phyloP scores from a whole-genome alignment of 2,888 invertebrate genomes.

The Morpho deidamia region DNA sequence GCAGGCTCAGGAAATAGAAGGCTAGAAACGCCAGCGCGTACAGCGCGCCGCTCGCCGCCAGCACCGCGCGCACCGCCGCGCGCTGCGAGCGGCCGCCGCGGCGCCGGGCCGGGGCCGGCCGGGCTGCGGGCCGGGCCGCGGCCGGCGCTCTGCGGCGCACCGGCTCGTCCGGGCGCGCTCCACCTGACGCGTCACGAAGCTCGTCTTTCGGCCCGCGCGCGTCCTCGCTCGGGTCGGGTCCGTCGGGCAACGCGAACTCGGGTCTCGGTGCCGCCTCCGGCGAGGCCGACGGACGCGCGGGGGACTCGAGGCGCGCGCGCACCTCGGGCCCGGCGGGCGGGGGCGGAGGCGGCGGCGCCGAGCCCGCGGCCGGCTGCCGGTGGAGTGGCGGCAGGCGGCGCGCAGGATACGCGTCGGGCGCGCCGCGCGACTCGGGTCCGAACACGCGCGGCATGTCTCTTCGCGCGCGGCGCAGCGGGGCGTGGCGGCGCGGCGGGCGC shows the following conservation, averaged over 20 bases:
- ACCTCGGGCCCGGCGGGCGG: conserved; percentile 22
- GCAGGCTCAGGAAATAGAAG: conserved; percentile 64
- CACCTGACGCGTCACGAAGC: conserved; percentile 18
- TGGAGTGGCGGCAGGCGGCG: conserved; percentile 30
- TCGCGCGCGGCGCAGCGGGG: conserved; percentile 19
- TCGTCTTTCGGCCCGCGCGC: conserved; percentile 25
- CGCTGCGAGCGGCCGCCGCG: conserved; percentile 27
- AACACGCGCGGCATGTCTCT: conserved; percentile 29
- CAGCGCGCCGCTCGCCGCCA: conserved; percentile 70
- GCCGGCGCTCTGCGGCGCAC: conserved; percentile 35
- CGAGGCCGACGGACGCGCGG: conserved; percentile 18
- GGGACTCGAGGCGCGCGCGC: conserved; percentile 24
- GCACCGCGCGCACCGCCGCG: conserved; percentile 71
- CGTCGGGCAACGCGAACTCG: conserved; percentile 23
- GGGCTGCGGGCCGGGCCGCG: conserved; percentile 48
- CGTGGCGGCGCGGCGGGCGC: conserved; percentile 14
- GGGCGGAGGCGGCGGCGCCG: conserved; percentile 29
- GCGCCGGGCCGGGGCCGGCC: conserved; percentile 43
- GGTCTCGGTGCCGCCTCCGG: conserved; percentile 26
- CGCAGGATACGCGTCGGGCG: conserved; percentile 29
- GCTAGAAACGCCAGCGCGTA: conserved; percentile 58
- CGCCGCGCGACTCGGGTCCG: conserved; percentile 15
- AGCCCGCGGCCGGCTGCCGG: conserved; percentile 28
- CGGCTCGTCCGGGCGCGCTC: conserved; percentile 30
- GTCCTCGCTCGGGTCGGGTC: conserved; percentile 1